Base-by-base conservation (phyloP, 2,888 invertebrate genomes). In the Apocheima hispidaria region DNA sequence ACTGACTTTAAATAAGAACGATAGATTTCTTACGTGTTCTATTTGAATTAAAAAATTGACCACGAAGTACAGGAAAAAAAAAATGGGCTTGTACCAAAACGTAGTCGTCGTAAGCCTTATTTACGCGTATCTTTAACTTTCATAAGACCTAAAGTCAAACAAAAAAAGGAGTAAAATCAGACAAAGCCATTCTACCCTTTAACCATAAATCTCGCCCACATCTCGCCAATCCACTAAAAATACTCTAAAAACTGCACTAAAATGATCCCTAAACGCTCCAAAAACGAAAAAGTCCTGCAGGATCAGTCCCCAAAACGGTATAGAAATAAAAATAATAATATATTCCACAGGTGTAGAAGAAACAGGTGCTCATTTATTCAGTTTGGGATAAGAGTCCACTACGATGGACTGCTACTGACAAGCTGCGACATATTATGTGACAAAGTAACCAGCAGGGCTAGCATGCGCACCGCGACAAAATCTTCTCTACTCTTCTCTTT, bases 341-440 rank as follows among this genome's bases (percentile, higher is more conserved):
- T 86, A 88, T 86, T 79, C 86, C 83, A 88, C 90, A 89, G 88
- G 89, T 90, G 90, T 81, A 81, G 77, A 75, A 76, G 78, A 79
- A 84, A 87, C 90, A 90, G 88, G 90, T 89, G 89, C 77, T 73
- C 65, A 68, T 68, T 75, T 74, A 68, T 51, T 49, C 65, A 21
- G 64, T 68, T 68, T 64, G 30, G 28, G 51, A 30, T 51, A 6
- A n/a, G 4, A 40, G 5, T 12, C 4, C 40, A 40, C 51, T 28
- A 41, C 1, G 50, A 36, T 23, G 6, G 16, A 10, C n/a, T 28
- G 12, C 6, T 7, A n/a, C n/a, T n/a, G n/a, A 33, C 2, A 18
- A 12, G 30, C n/a, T 12, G 7, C 30, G 46, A 33, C 18, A 26
- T n/a, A n/a, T n/a, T n/a, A n/a, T n/a, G n/a, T n/a, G n/a, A n/a